Percentiles rank a stretch among this genome's conserved stretches.
Conservation (phyloP, 2,113 vertebrate genomes). For the Actenoides hombroni region DNA sequence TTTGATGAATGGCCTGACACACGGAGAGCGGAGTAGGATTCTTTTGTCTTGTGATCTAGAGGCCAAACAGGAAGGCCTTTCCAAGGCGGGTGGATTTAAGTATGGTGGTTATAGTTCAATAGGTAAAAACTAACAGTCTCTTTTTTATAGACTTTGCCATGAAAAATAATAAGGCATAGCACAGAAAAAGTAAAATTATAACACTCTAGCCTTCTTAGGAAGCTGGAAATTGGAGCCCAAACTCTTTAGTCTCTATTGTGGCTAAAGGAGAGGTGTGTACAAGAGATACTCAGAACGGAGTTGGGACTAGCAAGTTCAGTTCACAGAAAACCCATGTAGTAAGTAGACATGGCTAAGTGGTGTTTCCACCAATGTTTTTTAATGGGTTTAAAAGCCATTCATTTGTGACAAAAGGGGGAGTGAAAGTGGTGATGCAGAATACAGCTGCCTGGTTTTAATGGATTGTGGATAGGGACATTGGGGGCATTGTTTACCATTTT, state of each 20-base stretch:
- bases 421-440: not conserved
- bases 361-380: not conserved
- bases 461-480: not conserved
- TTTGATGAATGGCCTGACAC: not conserved
- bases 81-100: not conserved
- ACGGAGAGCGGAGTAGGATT: not conserved
- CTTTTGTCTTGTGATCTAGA: not conserved
- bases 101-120: not conserved
- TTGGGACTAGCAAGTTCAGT: not conserved
- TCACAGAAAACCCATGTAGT: fast-evolving
- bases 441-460: not conserved
- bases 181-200: not conserved
- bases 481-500: not conserved
- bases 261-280: not conserved
- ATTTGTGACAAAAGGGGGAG: not conserved
- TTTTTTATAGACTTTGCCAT: not conserved
- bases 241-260: not conserved
- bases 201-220: not conserved
- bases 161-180: not conserved
- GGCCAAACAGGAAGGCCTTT: not conserved
- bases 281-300: not conserved
- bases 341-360: not conserved
- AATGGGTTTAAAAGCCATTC: not conserved
- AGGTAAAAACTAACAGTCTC: not conserved
- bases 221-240: not conserved